Conservation (phyloP, 2,113 vertebrate species). For the Anser cygnoides region DNA sequence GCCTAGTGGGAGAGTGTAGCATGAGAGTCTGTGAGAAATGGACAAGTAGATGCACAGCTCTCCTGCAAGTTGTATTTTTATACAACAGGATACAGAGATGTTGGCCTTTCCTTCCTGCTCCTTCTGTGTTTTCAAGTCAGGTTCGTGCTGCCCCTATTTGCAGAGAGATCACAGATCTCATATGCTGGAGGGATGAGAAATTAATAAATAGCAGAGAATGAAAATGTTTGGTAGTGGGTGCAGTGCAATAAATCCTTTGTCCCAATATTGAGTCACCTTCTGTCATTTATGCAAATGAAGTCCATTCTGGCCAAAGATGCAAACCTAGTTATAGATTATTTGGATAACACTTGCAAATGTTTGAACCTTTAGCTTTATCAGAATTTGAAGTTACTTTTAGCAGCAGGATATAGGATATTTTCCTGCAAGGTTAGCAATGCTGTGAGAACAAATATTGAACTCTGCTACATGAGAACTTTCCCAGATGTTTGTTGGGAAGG, state of each 20-base stretch:
- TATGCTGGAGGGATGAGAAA: not conserved
- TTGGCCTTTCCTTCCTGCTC: not conserved
- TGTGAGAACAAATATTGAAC: not conserved
- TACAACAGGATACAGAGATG: not conserved
- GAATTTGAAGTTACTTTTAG: not conserved
- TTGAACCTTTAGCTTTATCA: not conserved
- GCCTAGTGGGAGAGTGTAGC: not conserved
- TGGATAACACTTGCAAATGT: conserved; percentile 6
- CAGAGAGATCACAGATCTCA: not conserved
- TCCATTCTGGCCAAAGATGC: not conserved
- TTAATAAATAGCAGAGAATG: not conserved
- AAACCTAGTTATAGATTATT: not conserved
- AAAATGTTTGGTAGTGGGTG: not conserved
- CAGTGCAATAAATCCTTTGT: not conserved
- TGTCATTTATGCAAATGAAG: conserved; percentile 21
- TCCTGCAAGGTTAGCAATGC: not conserved
- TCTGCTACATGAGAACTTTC: not conserved
- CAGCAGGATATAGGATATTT: not conserved
- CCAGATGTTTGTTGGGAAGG: not conserved
- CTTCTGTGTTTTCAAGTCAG: not conserved
- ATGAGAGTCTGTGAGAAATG: not conserved
- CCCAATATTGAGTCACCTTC: not conserved
- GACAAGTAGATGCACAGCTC: not conserved
- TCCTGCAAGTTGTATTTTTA: not conserved
- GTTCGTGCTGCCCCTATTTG: not conserved